These are phyloP conservation scores for Acanthis flammea DNA, from an alignment of 2,797 vertebrate genomes.

Conservation along the genomic window DNA sequence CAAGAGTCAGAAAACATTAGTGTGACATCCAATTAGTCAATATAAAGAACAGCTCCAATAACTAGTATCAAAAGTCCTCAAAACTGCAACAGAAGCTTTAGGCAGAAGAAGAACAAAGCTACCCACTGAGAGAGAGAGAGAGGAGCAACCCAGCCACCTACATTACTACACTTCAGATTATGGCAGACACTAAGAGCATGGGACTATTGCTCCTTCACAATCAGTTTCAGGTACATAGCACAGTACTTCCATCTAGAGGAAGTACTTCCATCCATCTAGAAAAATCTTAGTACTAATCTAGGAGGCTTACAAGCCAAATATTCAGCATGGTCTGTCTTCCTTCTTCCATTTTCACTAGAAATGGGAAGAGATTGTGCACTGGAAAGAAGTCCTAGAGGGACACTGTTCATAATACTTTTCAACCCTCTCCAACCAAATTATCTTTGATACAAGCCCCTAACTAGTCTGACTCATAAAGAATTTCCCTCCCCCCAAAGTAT, in stretches of 20 bases:
- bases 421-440: slow-evolving; percentile 42
- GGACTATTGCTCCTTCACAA: slow-evolving; percentile 37
- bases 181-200: slow-evolving; percentile 39
- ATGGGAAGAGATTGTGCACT: slow-evolving; percentile 63
- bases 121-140: slow-evolving; percentile 19
- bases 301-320: slow-evolving; percentile 61
- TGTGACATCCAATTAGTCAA: slow-evolving; percentile 58
- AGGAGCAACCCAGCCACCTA: slow-evolving; percentile 49
- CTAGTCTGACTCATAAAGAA: slow-evolving; percentile 68
- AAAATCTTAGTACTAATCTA: slow-evolving; percentile 54
- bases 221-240: slow-evolving; percentile 39
- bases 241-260: slow-evolving; percentile 35
- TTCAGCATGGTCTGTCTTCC: slow-evolving; percentile 44
- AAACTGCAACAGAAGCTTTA: slow-evolving; percentile 65
- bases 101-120: slow-evolving; percentile 70
- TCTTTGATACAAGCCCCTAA: slow-evolving; percentile 50
- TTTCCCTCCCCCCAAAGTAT: slow-evolving; percentile 75
- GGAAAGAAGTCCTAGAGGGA: slow-evolving; percentile 59
- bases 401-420: slow-evolving; percentile 27
- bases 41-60: slow-evolving; percentile 52
- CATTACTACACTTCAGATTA: slow-evolving; percentile 29
- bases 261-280: slow-evolving; percentile 13
- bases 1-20: slow-evolving; percentile 40
- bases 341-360: slow-evolving; percentile 62
- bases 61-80: slow-evolving; percentile 50